Percentiles rank a stretch among this genome's conserved stretches.
Evolutionary conservation across 1,140 invertebrate genomes (phyloP).

Genomic region (Zaprionus tsacasi): DNA sequence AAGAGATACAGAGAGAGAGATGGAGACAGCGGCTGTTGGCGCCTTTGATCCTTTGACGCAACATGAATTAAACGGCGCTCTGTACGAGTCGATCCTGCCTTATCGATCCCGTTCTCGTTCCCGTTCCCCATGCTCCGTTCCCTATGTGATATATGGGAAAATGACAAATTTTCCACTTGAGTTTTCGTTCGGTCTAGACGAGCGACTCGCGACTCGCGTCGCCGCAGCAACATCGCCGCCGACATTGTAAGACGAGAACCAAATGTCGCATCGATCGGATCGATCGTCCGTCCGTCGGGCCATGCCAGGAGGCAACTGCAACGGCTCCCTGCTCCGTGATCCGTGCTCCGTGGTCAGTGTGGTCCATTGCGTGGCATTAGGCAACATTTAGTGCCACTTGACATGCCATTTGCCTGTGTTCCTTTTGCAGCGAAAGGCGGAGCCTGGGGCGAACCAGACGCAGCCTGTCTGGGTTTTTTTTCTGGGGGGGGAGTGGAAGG

Average conservation of each 20-base stretch:
- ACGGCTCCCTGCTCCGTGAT: conserved; percentile 11
- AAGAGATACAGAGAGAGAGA: conserved; percentile 9
- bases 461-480: background rate
- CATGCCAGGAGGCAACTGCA: background rate
- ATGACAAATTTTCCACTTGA: conserved; percentile 80
- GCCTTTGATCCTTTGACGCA: conserved; percentile 79
- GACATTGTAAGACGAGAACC: conserved; percentile 72
- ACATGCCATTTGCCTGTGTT: conserved; percentile 41
- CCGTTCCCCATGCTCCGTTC: conserved; percentile 15
- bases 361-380: conserved; percentile 81
- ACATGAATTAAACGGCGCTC: conserved; percentile 82
- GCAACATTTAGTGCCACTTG: conserved; percentile 67
- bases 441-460: conserved; percentile 6
- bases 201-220: conserved; percentile 45
- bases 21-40: conserved; percentile 51
- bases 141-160: conserved; percentile 71
- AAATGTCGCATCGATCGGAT: conserved; percentile 47
- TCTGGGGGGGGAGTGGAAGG: conserved; percentile 17
- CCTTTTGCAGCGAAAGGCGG: background rate
- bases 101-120: conserved; percentile 39
- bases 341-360: conserved; percentile 64
- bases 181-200: conserved; percentile 64
- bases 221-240: conserved; percentile 67
- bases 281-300: conserved; percentile 24
- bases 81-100: conserved; percentile 51